Evolutionary conservation across 2,797 vertebrate species (phyloP).

Genomic region (Manis pentadactyla): DNA sequence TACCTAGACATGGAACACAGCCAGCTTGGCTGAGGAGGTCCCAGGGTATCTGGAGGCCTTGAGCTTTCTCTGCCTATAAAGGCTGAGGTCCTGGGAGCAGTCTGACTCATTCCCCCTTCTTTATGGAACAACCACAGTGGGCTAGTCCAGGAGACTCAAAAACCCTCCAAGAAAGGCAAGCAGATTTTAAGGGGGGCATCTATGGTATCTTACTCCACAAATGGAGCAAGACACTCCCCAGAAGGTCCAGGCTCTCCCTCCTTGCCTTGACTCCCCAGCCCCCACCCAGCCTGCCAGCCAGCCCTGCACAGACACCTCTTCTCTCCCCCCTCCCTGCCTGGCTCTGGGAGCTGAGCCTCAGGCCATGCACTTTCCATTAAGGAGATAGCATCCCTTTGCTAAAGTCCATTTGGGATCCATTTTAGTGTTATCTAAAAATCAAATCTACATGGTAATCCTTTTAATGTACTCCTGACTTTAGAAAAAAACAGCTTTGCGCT

Average conservation of each 20-base stretch:
- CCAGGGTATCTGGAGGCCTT: background rate
- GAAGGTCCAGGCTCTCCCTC: background rate
- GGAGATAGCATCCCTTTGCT: conserved; percentile 96
- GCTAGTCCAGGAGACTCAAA: background rate
- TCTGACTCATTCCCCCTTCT: background rate
- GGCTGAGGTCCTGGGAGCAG: background rate
- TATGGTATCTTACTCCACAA: background rate
- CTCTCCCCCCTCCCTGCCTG: conserved; percentile 6
- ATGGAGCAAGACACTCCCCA: background rate
- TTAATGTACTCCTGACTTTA: conserved; percentile 94
- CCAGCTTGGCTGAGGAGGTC: background rate
- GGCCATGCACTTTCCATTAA: conserved; percentile 96
- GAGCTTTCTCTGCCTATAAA: background rate
- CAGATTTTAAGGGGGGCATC: background rate
- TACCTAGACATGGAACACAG: background rate
- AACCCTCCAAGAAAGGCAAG: background rate
- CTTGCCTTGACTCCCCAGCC: background rate
- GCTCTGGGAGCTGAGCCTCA: conserved; percentile 90
- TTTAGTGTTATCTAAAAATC: conserved; percentile 95
- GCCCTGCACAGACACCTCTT: conserved; percentile 68
- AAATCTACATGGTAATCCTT: conserved; percentile 95
- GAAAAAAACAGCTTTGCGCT: conserved; percentile 88
- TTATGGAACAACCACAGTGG: background rate
- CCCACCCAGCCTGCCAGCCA: background rate
- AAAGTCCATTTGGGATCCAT: conserved; percentile 96